These are phyloP conservation scores for Toxonevra muliebris DNA, from an alignment of 2,888 invertebrate genomes.

Conservation along the genomic window DNA sequence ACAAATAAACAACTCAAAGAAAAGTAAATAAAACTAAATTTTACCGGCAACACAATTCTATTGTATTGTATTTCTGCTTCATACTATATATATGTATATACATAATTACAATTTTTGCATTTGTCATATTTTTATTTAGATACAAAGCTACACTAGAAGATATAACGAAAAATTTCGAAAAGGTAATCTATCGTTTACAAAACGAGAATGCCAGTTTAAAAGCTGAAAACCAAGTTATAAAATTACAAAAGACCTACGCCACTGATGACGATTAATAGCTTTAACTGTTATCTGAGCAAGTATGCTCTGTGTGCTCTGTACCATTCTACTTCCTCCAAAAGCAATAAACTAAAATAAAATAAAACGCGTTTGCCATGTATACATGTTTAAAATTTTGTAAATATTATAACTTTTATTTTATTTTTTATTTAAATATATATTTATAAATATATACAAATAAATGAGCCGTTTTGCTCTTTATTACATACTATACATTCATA, in stretches of 20 bases:
- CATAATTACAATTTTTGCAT: neutral
- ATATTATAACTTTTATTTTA: neutral
- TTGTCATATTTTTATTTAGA: constrained; percentile 56
- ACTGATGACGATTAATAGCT: neutral
- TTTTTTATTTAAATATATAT: constrained; percentile 1
- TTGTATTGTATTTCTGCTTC: constrained; percentile 1
- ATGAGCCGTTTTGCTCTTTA: neutral
- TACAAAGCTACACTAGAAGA: constrained; percentile 74
- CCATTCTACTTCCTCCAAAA: no score
- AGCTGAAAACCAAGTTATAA: constrained; percentile 62
- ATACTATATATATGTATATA: neutral
- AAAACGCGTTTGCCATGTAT: neutral
- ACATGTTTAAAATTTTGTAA: constrained; percentile 10
- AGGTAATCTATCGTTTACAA: constrained; percentile 68
- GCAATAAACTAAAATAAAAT: no score
- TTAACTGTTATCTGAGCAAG: neutral
- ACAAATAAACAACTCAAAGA: constrained; percentile 47
- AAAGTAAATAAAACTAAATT: constrained; percentile 39
- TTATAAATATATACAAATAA: neutral
- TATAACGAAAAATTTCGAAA: constrained; percentile 72
- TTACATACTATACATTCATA: neutral
- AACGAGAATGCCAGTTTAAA: constrained; percentile 69
- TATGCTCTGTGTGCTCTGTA: no score
- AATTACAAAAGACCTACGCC: constrained; percentile 17
- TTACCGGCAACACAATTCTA: neutral